Percentiles rank a stretch among this genome's conserved stretches.
These are phyloP conservation scores for Corbicula japonica DNA, from an alignment of 2,888 invertebrate genomes.

Conservation along the genomic window DNA sequence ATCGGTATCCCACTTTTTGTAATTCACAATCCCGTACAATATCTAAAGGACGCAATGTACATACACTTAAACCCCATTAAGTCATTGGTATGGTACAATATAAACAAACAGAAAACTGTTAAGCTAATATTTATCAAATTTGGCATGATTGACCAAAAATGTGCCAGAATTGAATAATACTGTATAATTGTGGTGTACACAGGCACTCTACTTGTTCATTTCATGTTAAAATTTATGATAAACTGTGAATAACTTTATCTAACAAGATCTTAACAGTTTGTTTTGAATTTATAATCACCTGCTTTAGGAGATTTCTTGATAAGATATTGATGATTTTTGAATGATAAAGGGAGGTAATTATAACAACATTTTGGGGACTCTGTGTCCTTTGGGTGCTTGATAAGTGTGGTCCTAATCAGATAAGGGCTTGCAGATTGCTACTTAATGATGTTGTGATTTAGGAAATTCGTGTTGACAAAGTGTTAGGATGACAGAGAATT, in stretches of 20 bases:
- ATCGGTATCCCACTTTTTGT: not conserved
- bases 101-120: constrained; percentile 50
- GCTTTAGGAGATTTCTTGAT: constrained; percentile 37
- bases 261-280: constrained; percentile 33
- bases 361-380: constrained; percentile 41
- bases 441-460: constrained; percentile 37
- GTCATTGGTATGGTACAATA: constrained; percentile 9
- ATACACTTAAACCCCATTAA: constrained; percentile 43
- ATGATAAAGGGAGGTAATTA: constrained; percentile 51
- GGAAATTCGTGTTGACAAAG: constrained; percentile 29
- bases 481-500: constrained; percentile 28
- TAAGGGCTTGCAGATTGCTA: constrained; percentile 22
- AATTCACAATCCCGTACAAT: constrained; percentile 18
- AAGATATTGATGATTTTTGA: constrained; percentile 33
- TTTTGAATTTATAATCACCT: constrained; percentile 38
- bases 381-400: constrained; percentile 42
- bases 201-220: constrained; percentile 1
- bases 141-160: constrained; percentile 11
- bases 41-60: not conserved
- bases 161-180: constrained; percentile 43
- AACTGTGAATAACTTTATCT: constrained; percentile 39
- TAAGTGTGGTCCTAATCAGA: constrained; percentile 44
- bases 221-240: constrained; percentile 17
- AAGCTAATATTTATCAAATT: constrained; percentile 47
- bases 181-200: constrained; percentile 17